Base-by-base conservation (phyloP, 2,797 vertebrate genomes). In the Tympanoctomys barrerae region DNA sequence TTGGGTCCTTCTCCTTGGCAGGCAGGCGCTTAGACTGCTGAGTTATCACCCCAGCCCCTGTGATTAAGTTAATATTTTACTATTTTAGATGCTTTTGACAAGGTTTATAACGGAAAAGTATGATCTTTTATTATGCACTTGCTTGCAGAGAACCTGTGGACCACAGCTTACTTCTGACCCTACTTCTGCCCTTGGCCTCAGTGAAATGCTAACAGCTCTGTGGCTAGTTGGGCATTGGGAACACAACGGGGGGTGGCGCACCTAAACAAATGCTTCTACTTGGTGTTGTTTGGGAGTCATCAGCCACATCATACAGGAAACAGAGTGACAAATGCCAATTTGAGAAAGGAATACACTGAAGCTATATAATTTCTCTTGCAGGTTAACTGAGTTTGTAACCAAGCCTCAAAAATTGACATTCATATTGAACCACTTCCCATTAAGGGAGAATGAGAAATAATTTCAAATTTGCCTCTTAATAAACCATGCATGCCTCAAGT, bases 381-480 rank as follows among this genome's bases (percentile, higher is more conserved):
- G 59, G 24, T 62, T 87, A 52, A 36, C 66, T 93, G 92, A 95
- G 78, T 91, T 49, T 94, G 36, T 94, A 89, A 93, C 28, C n/a
- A 91, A 83, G 88, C 18, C 62, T 96, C 61, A 82, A 89, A 89
- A 93, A 59, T 28, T 62, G 80, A 59, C 77, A 87, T 73, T 92
- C 66, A 81, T 73, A 61, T 61, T 73, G 62, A 81, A 73, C 33
- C 12, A 81, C 49, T 54, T 21, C 36, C 54, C 1, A 5, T 8
- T 49, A 87, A 91, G 49, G 42, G 59, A 94, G 78, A 81, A 90
- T 39, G 59, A 75, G 46, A 87, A 85, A 77, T 22, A 89, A 73
- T 88, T 85, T 95, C 18, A 68, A 57, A 33, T 83, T 13, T 42
- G 46, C 21, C 59, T 90, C 62, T 70, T 80, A 85, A 88, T n/a